A percentile compares a stretch with the other conserved stretches of the same genome.
phyloP scores from a whole-genome alignment of 2,888 invertebrate genomes.

The Euclidia mi region DNA sequence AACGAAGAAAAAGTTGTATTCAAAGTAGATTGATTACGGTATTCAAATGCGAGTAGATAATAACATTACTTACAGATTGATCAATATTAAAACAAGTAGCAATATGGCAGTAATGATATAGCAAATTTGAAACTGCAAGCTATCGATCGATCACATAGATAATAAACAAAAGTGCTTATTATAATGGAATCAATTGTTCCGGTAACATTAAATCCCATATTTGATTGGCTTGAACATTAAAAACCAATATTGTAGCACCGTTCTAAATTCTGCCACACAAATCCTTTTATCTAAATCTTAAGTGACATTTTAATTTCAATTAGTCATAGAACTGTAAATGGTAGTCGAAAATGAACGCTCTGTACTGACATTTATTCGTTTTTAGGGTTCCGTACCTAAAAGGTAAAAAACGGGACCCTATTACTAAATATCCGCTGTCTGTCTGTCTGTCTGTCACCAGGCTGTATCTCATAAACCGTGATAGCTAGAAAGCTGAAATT shows the following conservation, averaged over 20 bases:
- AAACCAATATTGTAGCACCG: constrained; percentile 20
- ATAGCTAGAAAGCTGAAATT: too few species aligned
- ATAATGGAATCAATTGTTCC: constrained; percentile 36
- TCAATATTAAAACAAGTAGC: constrained; percentile 34
- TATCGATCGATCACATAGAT: constrained; percentile 27
- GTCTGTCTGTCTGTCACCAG: too few species aligned
- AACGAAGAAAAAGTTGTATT: constrained; percentile 40
- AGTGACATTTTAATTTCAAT: constrained; percentile 79
- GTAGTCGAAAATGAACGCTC: constrained; percentile 47
- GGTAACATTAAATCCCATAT: constrained; percentile 35
- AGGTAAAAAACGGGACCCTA: too few species aligned
- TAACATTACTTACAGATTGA: constrained; percentile 38
- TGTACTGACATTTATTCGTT: constrained; percentile 71
- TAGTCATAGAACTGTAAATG: constrained; percentile 69
- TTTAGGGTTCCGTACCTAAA: too few species aligned
- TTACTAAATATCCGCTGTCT: too few species aligned
- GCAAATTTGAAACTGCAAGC: constrained; percentile 18
- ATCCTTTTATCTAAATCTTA: constrained; percentile 76
- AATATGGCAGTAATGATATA: constrained; percentile 9
- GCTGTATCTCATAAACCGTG: too few species aligned
- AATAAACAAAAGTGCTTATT: constrained; percentile 23
- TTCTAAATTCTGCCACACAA: constrained; percentile 44
- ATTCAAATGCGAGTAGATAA: constrained; percentile 36
- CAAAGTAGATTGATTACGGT: constrained; percentile 50
- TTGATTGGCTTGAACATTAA: constrained; percentile 37